Evolutionary conservation across 92 coral and sea anemone species (phyloP), one percentile per base, ranked within the genome.

Genomic region (Epizoanthus rinbou): DNA sequence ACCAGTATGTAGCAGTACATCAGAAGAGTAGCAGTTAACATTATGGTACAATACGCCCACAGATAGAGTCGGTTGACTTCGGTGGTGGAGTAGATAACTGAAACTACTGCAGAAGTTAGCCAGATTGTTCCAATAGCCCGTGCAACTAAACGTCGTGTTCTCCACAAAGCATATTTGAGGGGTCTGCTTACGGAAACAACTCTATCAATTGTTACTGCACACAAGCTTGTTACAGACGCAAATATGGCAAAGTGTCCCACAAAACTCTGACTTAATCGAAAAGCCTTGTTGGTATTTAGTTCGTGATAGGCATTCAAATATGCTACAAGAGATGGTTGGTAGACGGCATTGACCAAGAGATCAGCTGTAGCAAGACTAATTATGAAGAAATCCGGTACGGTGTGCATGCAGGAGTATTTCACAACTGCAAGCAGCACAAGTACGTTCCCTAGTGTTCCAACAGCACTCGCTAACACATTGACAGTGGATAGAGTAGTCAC

Each of bases 171-270:
- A 64, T 90, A 87, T 54, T 70, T 60, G 15, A 90, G 68, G 0
- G 93, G 93, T 43, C 68, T 75, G 6, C 85, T 75, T 41, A 90
- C 87, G 59, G 93, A 85, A 16, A 90, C 45, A 43, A 90, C 71
- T 18, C 93, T 85, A 50, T 92, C 95, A 47, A 92, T 76, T 17
- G 95, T 87, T 39, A 92, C 93, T 1, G 86, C 80, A 56, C 83
- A 90, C 91, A 92, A 85, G 66, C 89, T 90, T 50, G 95, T 81
- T 16, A 90, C 73, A 11, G 95, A 87, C 16, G 93, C 93, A 54
- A 85, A 60, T 33, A 90, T 35, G 10, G 95, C 37, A 28, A 92
- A 11, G 63, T 84, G 66, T 18, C 93, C 91, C 19, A 92, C 84
- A 23, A 86, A 60, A 37, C 87, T 74, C 0, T 69, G 69, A 18